phyloP scores from a whole-genome alignment of 2,113 vertebrate genomes.

The Cryptomyrus ogoouensis region DNA sequence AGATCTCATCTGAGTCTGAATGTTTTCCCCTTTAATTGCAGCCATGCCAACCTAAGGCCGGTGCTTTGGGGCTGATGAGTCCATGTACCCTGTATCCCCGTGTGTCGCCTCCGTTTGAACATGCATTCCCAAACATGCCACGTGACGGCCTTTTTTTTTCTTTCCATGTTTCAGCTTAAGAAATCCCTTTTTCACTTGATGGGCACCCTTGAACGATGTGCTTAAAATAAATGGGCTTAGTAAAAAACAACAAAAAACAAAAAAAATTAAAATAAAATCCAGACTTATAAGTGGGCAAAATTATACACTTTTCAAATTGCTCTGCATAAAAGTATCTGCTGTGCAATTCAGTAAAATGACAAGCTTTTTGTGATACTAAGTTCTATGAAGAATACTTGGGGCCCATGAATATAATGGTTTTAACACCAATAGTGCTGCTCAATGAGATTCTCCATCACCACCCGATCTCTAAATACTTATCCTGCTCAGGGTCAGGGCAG shows the following conservation, averaged over 20 bases:
- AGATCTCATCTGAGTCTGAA: neutral
- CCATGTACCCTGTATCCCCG: neutral
- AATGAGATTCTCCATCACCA: neutral
- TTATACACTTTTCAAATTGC: neutral
- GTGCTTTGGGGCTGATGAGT: neutral
- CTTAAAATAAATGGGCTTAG: neutral
- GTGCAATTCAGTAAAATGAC: neutral
- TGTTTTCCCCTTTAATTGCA: neutral
- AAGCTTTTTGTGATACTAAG: neutral
- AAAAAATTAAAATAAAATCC: neutral
- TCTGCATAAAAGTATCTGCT: neutral
- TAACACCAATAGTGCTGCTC: neutral
- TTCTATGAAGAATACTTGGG: neutral
- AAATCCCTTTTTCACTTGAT: neutral
- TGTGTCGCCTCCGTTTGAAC: neutral
- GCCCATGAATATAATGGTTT: neutral
- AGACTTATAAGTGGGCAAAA: neutral
- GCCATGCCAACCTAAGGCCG: neutral
- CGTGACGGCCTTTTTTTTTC: neutral
- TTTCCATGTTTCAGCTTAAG: neutral
- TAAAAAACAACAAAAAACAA: neutral
- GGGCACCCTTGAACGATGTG: neutral
- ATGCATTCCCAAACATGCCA: neutral
- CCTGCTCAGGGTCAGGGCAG: neutral
- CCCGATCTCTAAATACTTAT: neutral